Percentiles rank a stretch among this genome's conserved stretches.
phyloP scores from a whole-genome alignment of 2,888 invertebrate genomes.

The Cephus pulcher region DNA sequence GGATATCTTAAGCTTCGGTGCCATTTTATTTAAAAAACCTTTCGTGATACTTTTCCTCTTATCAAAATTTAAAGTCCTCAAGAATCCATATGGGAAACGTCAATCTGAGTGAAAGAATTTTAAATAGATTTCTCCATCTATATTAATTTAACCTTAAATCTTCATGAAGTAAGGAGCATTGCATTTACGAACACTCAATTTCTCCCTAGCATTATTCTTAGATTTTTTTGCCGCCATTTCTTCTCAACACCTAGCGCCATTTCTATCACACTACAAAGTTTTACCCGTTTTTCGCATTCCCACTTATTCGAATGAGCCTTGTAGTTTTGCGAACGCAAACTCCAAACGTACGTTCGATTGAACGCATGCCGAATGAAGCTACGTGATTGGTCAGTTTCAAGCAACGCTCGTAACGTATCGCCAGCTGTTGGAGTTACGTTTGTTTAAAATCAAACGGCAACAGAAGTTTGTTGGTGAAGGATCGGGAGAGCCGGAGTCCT shows the following conservation, averaged over 20 bases:
- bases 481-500: slow-evolving; percentile 39
- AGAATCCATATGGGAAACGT: background rate
- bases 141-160: background rate
- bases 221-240: background rate
- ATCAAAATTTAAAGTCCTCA: background rate
- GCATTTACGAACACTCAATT: background rate
- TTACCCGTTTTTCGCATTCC: background rate
- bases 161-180: background rate
- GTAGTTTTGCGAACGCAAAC: background rate
- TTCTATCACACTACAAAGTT: background rate
- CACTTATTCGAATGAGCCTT: background rate
- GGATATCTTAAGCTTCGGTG: background rate
- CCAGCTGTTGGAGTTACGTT: slow-evolving; percentile 55
- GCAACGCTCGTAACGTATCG: slow-evolving; percentile 53
- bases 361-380: background rate
- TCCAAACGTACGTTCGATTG: background rate
- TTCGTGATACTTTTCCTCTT: background rate
- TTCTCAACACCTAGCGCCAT: background rate
- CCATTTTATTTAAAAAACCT: background rate
- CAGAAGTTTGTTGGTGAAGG: slow-evolving; percentile 48
- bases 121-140: background rate
- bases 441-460: slow-evolving; percentile 51
- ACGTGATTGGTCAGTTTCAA: slow-evolving; percentile 38
- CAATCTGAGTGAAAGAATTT: background rate
- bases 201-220: background rate